Base-by-base conservation (phyloP, 2,888 invertebrate species). In the Latrodectus elegans region DNA sequence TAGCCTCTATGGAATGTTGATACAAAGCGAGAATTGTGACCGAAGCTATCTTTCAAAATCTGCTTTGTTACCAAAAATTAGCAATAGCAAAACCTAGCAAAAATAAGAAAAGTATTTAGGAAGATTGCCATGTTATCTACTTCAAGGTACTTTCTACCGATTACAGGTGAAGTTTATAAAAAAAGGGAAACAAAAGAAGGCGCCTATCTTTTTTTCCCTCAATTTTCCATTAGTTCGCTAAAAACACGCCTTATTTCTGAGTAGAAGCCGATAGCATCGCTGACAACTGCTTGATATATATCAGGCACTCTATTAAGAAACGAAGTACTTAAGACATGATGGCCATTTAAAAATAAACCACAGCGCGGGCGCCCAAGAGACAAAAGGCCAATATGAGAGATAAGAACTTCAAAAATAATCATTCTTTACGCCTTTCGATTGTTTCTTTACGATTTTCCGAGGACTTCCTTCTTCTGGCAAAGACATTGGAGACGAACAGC, bases 201-300 rank as follows among this genome's bases (percentile, higher is more conserved):
- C 60, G 22, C 14, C 64, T 75, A 9, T 75, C 60, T 75, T 38
- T 15, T 70, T 70, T 68, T 70, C 70, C 49, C 70, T 4, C 22
- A 38, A 22, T 22, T 70, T 70, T 49, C 49, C n/a, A n/a, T n/a
- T 15, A 12, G 60, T 8, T 15, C n/a, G 60, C 10, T 60, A 60
- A n/a, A 60, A 49, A 15, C n/a, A 26, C 71, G 71, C 38, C 71
- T n/a, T n/a, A n/a, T 49, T 38, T 15, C 71, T 38, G 49, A 49
- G 12, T 8, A 49, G n/a, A 12, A 9, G 3, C 65, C 22, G 81
- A 81, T 81, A 49, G 14, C 38, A 81, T 81, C 81, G 73, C 65
- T 74, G 78, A 73, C 78, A 78, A 78, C 77, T 67, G 78, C 67
- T 26, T 73, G 84, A 84, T 84, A 65, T 77, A 65, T 84, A 84